Percentiles rank a stretch among this genome's conserved stretches.
Conservation (phyloP, 2,888 invertebrate genomes). For the Nephrotoma flavescens region DNA sequence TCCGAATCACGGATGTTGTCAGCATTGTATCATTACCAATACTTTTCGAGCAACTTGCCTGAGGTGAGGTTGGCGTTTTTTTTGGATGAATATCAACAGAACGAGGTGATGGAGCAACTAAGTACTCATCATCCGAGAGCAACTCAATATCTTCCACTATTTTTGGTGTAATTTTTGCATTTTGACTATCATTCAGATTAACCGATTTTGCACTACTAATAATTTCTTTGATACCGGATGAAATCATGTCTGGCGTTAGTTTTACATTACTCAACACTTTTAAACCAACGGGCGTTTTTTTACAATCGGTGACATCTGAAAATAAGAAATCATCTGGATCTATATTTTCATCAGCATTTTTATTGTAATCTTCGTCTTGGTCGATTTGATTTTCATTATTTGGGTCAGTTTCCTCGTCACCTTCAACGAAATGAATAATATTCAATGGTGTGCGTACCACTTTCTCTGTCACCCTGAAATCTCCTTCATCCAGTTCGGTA, state of each 20-base stretch:
- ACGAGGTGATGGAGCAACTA: background rate
- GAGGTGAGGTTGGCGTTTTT: background rate
- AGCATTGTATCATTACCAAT: background rate
- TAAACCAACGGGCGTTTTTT: slow-evolving; percentile 17
- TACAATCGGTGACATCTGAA: slow-evolving; percentile 1
- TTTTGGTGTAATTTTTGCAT: background rate
- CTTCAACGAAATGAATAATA: slow-evolving; percentile 28
- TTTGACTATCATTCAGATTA: background rate
- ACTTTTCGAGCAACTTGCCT: background rate
- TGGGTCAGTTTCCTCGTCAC: slow-evolving; percentile 14
- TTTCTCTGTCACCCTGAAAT: slow-evolving; percentile 32
- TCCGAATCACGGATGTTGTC: background rate
- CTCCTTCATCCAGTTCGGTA: slow-evolving; percentile 30
- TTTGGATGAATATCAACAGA: background rate
- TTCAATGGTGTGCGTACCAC: slow-evolving; percentile 30
- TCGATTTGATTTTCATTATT: slow-evolving; percentile 11
- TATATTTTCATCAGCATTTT: slow-evolving; percentile 18
- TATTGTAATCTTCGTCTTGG: slow-evolving; percentile 10
- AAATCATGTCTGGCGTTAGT: slow-evolving; percentile 14
- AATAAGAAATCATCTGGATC: background rate
- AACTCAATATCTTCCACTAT: background rate
- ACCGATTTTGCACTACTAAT: slow-evolving; percentile 1
- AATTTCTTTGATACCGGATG: slow-evolving; percentile 9
- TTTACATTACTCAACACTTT: slow-evolving; percentile 32
- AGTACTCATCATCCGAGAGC: background rate